Conservation (phyloP, 2,113 vertebrate species). For the Clupea harengus region DNA sequence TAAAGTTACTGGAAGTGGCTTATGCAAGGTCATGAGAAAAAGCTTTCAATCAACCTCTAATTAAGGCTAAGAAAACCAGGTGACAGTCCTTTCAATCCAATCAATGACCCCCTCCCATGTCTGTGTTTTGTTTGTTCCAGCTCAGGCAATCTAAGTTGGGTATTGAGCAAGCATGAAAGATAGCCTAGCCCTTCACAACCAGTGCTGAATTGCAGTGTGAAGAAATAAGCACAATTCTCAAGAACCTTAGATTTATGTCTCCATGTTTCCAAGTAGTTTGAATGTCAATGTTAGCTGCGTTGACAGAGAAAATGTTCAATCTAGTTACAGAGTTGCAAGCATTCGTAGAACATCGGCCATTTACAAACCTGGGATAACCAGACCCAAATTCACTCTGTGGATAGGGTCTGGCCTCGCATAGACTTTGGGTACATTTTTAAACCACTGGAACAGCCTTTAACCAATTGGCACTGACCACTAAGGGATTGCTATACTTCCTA, state of each 20-base stretch:
- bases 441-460: too few relatives aligned
- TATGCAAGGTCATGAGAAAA: neutral
- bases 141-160: neutral
- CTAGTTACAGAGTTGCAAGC: neutral
- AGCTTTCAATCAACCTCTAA: neutral
- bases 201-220: neutral
- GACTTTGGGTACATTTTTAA: too few relatives aligned
- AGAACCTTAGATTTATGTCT: neutral
- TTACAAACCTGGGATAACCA: too few relatives aligned
- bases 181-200: neutral
- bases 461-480: too few relatives aligned
- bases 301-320: neutral
- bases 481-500: too few relatives aligned
- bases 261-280: neutral
- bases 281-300: neutral
- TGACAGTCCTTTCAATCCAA: conserved; percentile 3
- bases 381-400: neutral
- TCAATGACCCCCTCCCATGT: neutral
- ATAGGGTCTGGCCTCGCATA: too few relatives aligned
- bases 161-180: conserved; percentile 14
- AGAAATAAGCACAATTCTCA: neutral
- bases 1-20: neutral
- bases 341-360: neutral
- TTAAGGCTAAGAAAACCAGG: neutral
- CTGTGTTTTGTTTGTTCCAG: neutral